Evolutionary conservation across 2,888 invertebrate genomes (phyloP).

Genomic region (Lypha dubia): DNA sequence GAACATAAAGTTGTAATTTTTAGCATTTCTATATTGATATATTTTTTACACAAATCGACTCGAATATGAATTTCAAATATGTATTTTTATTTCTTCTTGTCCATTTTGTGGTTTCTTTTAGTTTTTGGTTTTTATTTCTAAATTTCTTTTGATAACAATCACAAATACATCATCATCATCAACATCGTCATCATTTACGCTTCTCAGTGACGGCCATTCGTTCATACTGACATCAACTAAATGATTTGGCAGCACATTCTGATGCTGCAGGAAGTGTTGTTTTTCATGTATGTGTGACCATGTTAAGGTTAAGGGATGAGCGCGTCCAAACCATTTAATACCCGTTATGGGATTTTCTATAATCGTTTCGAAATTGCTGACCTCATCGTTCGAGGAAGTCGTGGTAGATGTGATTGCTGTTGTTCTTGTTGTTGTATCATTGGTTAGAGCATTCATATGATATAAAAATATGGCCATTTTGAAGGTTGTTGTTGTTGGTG

Average conservation of each 20-base stretch:
- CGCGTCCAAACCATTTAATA: conserved; percentile 79
- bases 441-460: conserved; percentile 74
- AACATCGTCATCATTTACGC: conserved; percentile 52
- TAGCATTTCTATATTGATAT: neutral
- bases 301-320: conserved; percentile 78
- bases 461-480: conserved; percentile 80
- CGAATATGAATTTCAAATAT: neutral
- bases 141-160: conserved; percentile 78
- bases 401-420: neutral
- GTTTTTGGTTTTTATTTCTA: conserved; percentile 53
- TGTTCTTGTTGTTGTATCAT: conserved; percentile 7
- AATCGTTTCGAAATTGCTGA: conserved; percentile 78
- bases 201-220: conserved; percentile 44
- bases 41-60: neutral
- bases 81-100: conserved; percentile 6
- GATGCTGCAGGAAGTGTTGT: conserved; percentile 76
- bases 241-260: conserved; percentile 68
- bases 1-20: neutral
- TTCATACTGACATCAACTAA: neutral
- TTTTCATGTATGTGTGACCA: conserved; percentile 78
- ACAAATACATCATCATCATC: conserved; percentile 76
- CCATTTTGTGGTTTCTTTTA: neutral
- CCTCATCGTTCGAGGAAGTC: conserved; percentile 62
- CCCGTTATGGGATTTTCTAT: conserved; percentile 79
- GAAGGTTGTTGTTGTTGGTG: neutral